Conservation (phyloP, 53 echinoderm and acorn worm species). For the Pentamera pediparva region DNA sequence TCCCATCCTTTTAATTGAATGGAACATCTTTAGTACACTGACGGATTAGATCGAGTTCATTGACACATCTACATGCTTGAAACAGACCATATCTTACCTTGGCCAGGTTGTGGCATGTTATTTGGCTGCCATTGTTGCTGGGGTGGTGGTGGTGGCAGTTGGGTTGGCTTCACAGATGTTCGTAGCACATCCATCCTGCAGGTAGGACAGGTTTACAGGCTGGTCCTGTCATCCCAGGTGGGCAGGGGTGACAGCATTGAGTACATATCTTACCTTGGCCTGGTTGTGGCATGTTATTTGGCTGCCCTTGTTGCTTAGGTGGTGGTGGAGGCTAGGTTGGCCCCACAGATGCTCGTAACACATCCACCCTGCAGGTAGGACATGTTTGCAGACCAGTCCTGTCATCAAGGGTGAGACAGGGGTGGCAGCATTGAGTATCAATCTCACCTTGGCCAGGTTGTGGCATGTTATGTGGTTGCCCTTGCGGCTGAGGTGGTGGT, state of each 20-base stretch:
- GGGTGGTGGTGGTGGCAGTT: slow-evolving; percentile 22
- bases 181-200: slow-evolving; percentile 97
- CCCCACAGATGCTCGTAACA: slow-evolving; percentile 66
- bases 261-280: slow-evolving; percentile 38
- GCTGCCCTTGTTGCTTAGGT: slow-evolving; percentile 53
- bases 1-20: too few species aligned
- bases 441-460: slow-evolving; percentile 28
- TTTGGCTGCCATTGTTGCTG: slow-evolving; percentile 51
- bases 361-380: slow-evolving; percentile 95
- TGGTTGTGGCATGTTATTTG: slow-evolving; percentile 25
- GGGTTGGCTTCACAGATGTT: slow-evolving; percentile 48
- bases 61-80: too few species aligned
- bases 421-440: too few species aligned
- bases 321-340: slow-evolving; percentile 22
- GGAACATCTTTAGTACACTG: too few species aligned
- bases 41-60: too few species aligned
- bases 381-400: too few species aligned
- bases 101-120: slow-evolving; percentile 31
- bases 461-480: slow-evolving; percentile 42
- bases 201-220: slow-evolving; percentile 94
- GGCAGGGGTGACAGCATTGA: too few species aligned
- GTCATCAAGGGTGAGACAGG: too few species aligned
- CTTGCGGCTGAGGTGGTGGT: slow-evolving; percentile 47
- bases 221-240: too few species aligned
- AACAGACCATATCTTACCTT: too few species aligned